Base-by-base conservation (phyloP, 2,888 invertebrate species). In the Agonopterix heracliana region DNA sequence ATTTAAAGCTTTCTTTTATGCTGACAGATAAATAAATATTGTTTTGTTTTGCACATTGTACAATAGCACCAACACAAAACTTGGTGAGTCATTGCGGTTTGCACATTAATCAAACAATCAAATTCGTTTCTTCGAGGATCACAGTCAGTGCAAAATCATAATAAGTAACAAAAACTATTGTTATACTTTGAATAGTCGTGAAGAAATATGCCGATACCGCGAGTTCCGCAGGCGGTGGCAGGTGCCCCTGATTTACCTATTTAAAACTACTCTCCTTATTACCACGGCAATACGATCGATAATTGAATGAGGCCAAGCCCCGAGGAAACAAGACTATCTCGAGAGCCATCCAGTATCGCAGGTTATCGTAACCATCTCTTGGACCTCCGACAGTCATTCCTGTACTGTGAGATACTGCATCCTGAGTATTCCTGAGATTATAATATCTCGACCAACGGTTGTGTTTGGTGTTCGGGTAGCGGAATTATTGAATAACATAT, bases 391-490 rank as follows among this genome's bases (percentile, higher is more conserved):
- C 57, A 53, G 58, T 56, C 54, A 49, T 47, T 49, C 56, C 59
- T 55, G 61, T 56, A 56, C 59, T 51, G 49, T 43, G 49, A 48
- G 51, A 58, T 61, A 59, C 49, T 53, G 54, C 57, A 62, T 59
- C 61, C 61, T 61, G 53, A 47, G 34, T 26, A 35, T 43, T 47
- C 11, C 17, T 9, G 40, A 48, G n/a, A 41, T 41, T 40, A 41
- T 44, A 14, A 26, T 34, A 34, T 50, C 46, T 46, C 5, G n/a
- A 41, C n/a, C 41, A 46, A 44, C 40, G 46, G 14, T 41, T 41
- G 7, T 13, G 41, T 41, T 41, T 12, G n/a, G 40, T n/a, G n/a
- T n/a, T n/a, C 26, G 26, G 26, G 26, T 26, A 26, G 26, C 26
- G 26, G 26, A 26, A 26, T 26, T 26, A 26, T 26, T 26, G 5